Conservation (phyloP, 2,797 vertebrate species). For the Sebastes reedi region DNA sequence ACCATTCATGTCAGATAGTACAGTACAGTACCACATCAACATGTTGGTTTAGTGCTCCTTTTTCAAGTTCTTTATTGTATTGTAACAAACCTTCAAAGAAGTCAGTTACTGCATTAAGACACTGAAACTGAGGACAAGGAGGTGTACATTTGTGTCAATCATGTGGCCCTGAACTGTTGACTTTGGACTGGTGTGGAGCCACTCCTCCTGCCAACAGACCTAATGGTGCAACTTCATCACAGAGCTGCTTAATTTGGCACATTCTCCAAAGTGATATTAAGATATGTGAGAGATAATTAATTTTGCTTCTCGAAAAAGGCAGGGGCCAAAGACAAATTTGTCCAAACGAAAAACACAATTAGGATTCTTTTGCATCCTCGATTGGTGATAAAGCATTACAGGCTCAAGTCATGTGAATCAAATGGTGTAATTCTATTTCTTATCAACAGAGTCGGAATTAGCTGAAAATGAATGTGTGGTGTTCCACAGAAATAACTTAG, state of each 20-base stretch:
- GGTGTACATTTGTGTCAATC: background rate
- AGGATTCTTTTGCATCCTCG: slow-evolving; percentile 20
- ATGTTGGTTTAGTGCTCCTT: no score
- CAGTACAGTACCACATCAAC: background rate
- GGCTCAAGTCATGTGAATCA: slow-evolving; percentile 32
- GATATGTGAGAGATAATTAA: slow-evolving; percentile 49
- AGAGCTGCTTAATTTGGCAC: slow-evolving; percentile 28
- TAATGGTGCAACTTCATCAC: slow-evolving; percentile 44
- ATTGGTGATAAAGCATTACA: slow-evolving; percentile 33
- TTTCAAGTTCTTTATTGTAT: background rate
- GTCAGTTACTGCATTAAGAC: background rate
- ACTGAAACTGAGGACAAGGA: background rate
- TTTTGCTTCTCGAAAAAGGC: slow-evolving; percentile 16
- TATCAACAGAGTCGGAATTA: slow-evolving; percentile 34
- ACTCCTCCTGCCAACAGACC: slow-evolving; percentile 21
- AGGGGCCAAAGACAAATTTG: slow-evolving; percentile 26
- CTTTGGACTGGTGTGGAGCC: background rate
- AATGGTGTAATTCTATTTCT: slow-evolving; percentile 36
- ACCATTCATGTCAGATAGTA: background rate
- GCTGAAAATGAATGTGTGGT: slow-evolving; percentile 4
- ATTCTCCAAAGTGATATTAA: slow-evolving; percentile 55
- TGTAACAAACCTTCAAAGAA: background rate
- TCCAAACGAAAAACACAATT: slow-evolving; percentile 50
- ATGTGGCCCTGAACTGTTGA: background rate
- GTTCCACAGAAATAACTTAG: background rate